These are phyloP conservation scores for Mus spretus DNA, from an alignment of 2,797 vertebrate genomes.

Conservation along the genomic window DNA sequence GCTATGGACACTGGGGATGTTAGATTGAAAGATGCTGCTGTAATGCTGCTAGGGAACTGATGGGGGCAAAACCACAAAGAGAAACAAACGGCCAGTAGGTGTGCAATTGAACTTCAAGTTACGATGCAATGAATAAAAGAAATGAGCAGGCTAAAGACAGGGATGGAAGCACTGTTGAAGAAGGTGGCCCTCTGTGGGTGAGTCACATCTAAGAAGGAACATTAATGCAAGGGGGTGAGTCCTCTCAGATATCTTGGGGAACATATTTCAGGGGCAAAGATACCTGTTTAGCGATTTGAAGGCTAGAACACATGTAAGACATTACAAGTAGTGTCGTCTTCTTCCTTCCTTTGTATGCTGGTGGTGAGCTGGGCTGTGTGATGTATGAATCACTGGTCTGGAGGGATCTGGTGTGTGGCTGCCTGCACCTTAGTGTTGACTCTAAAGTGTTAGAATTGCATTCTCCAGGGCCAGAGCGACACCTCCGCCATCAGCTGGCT, in stretches of 20 bases:
- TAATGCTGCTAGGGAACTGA: neutral
- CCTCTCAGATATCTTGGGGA: neutral
- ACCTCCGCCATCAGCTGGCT: neutral
- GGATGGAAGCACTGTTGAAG: neutral
- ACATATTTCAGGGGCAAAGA: neutral
- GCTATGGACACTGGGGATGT: neutral
- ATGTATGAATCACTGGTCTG: neutral
- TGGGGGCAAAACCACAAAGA: neutral
- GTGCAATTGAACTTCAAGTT: neutral
- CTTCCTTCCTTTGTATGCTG: accelerated
- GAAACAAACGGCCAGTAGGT: neutral
- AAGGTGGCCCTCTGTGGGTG: neutral
- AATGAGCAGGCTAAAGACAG: neutral
- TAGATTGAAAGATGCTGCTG: neutral
- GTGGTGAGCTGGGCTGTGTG: accelerated
- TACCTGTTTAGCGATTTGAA: neutral
- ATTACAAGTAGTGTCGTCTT: neutral
- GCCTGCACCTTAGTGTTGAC: neutral
- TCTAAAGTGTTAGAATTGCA: neutral
- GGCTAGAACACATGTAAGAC: neutral
- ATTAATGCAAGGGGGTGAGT: neutral
- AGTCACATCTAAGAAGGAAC: neutral
- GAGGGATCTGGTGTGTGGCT: neutral
- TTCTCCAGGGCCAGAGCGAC: neutral
- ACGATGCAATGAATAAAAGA: neutral